A percentile compares a stretch with the other conserved stretches of the same genome.
Conservation (phyloP, 2,888 invertebrate species). For the Asteroscopus sphinx region DNA sequence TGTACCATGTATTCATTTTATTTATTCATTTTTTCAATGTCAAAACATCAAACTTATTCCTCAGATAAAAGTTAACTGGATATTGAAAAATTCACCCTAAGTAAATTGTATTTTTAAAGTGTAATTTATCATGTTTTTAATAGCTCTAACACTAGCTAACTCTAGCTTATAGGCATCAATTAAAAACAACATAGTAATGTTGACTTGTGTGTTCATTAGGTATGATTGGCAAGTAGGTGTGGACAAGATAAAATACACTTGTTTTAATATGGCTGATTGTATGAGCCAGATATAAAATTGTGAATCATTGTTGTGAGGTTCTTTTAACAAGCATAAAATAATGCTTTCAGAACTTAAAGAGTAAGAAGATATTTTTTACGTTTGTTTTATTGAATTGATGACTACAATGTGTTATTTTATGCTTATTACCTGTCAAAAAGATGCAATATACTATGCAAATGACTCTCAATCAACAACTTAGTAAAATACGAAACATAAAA, state of each 20-base stretch:
- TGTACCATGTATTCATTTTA: too few relatives aligned
- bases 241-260: conserved; percentile 26
- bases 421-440: conserved; percentile 20
- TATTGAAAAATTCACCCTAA: too few relatives aligned
- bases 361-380: too few relatives aligned
- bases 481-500: conserved; percentile 22
- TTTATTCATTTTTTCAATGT: too few relatives aligned
- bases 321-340: not conserved
- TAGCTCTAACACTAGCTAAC: too few relatives aligned
- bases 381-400: not conserved
- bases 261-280: not conserved
- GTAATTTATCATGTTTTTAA: too few relatives aligned
- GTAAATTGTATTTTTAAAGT: not conserved
- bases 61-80: too few relatives aligned
- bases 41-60: too few relatives aligned
- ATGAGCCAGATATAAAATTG: conserved; percentile 5
- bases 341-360: not conserved
- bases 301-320: conserved; percentile 24
- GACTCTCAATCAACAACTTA: conserved; percentile 14
- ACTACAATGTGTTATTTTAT: conserved; percentile 5
- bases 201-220: not conserved
- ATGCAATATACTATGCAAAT: conserved; percentile 2
- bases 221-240: conserved; percentile 13
- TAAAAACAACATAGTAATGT: conserved; percentile 5
- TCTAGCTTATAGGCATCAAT: not conserved